phyloP scores from a whole-genome alignment of 2,888 invertebrate genomes.

The Xestia c-nigrum region DNA sequence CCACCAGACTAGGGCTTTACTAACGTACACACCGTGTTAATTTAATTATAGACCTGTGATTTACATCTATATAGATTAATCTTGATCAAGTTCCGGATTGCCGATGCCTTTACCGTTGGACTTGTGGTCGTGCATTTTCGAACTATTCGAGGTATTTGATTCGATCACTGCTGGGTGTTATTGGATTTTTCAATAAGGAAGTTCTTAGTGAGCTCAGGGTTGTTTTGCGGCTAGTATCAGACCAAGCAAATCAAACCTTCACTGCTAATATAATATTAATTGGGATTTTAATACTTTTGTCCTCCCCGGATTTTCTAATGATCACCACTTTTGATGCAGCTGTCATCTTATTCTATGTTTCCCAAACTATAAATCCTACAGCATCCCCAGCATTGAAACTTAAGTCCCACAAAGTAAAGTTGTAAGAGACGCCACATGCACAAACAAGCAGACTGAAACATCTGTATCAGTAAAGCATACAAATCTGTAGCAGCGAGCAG shows the following conservation, averaged over 20 bases:
- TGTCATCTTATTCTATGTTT: neutral
- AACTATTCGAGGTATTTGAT: neutral
- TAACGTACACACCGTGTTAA: constrained; percentile 11
- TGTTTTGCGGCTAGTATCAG: neutral
- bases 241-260: too few species aligned
- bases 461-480: constrained; percentile 40
- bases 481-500: constrained; percentile 28
- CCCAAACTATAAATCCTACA: constrained; percentile 7
- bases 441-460: constrained; percentile 45
- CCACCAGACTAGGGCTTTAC: constrained; percentile 44
- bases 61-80: constrained; percentile 6
- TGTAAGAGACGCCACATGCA: constrained; percentile 27
- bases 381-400: constrained; percentile 2
- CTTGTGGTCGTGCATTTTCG: neutral
- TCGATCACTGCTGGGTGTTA: neutral
- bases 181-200: constrained; percentile 14
- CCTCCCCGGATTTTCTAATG: neutral
- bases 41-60: constrained; percentile 14
- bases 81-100: constrained; percentile 2
- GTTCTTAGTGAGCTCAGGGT: constrained; percentile 4
- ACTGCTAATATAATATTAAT: neutral
- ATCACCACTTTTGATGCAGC: neutral
- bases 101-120: neutral
- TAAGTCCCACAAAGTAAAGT: constrained; percentile 31
- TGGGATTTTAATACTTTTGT: neutral